phyloP scores from a whole-genome alignment of 2,113 vertebrate species.

The Aplodontia rufa region DNA sequence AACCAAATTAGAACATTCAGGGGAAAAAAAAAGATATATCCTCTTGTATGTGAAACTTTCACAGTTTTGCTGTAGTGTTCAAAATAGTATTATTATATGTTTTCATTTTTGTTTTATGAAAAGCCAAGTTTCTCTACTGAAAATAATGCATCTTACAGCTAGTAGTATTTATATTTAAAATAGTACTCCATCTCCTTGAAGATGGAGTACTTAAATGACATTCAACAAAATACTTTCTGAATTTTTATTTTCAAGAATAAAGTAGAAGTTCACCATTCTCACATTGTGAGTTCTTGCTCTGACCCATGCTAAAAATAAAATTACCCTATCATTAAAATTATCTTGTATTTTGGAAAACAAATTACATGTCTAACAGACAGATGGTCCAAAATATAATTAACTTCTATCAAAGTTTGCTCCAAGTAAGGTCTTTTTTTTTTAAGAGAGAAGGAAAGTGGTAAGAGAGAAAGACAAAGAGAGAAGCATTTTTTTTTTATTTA shows the following conservation, averaged over 20 bases:
- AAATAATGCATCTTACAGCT: neutral
- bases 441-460: no score
- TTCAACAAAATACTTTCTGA: neutral
- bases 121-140: neutral
- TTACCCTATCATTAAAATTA: neutral
- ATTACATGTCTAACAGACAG: neutral
- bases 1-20: neutral
- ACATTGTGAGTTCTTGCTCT: neutral
- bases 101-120: neutral
- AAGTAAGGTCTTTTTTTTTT: no score
- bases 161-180: constrained; percentile 19
- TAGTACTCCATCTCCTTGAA: neutral
- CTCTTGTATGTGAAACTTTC: neutral
- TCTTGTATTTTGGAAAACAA: neutral
- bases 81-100: neutral
- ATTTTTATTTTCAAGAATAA: constrained; percentile 25
- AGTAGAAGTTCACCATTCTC: neutral
- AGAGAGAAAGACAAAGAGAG: no score
- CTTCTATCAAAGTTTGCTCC: neutral
- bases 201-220: constrained; percentile 40
- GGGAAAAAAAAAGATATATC: neutral
- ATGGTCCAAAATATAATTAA: neutral
- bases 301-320: neutral
- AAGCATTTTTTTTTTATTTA: no score
- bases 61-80: neutral